Conservation (phyloP, 2,888 invertebrate genomes). For the Liposcelis brunnea region DNA sequence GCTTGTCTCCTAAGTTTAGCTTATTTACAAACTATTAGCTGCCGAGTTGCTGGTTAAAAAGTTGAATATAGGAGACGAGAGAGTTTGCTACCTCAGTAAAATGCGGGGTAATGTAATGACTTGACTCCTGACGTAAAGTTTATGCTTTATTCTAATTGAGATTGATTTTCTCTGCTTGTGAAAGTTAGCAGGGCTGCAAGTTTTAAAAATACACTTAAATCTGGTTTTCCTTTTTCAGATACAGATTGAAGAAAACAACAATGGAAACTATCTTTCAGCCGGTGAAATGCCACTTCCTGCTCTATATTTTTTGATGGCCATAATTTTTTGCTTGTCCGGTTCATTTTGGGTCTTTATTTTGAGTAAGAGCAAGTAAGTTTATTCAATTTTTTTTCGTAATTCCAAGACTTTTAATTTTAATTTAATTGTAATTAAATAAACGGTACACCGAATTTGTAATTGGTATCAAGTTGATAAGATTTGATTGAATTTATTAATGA, state of each 20-base stretch:
- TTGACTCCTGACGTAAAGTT: neutral
- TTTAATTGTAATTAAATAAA: neutral
- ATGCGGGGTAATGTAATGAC: neutral
- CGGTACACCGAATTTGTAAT: neutral
- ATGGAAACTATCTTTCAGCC: slow-evolving; percentile 75
- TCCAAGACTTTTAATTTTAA: neutral
- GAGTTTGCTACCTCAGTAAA: too few relatives aligned
- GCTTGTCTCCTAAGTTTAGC: too few relatives aligned
- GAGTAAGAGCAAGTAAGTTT: slow-evolving; percentile 48
- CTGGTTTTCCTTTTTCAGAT: too few relatives aligned
- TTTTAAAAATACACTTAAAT: too few relatives aligned
- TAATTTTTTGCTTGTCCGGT: slow-evolving; percentile 77
- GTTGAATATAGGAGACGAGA: too few relatives aligned
- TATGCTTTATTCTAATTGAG: slow-evolving; percentile 5
- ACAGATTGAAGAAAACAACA: slow-evolving; percentile 72
- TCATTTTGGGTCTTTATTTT: slow-evolving; percentile 84
- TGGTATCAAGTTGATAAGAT: neutral
- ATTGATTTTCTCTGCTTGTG: too few relatives aligned
- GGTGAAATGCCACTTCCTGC: slow-evolving; percentile 93
- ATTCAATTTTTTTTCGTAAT: too few relatives aligned
- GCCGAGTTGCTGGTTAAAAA: too few relatives aligned
- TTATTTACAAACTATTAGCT: too few relatives aligned
- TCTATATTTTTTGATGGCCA: slow-evolving; percentile 79
- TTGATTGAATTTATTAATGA: slow-evolving; percentile 7
- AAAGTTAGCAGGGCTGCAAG: too few relatives aligned